A percentile compares a stretch with the other conserved stretches of the same genome.
Conservation (phyloP, 2,113 vertebrate genomes). For the Hydrochoerus hydrochaeris region DNA sequence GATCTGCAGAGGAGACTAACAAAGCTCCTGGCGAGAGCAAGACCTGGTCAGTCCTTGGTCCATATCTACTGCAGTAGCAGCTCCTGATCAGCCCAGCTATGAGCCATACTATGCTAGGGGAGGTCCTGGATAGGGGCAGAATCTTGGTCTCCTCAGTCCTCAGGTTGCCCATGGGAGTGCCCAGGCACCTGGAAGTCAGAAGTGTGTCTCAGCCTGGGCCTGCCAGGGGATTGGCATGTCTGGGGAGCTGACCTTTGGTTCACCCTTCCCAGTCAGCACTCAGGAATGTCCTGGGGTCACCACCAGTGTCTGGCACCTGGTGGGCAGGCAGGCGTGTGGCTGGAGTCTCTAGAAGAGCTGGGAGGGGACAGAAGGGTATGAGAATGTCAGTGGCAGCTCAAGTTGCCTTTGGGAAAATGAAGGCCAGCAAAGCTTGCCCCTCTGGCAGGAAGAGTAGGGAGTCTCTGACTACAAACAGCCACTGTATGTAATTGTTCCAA, state of each 20-base stretch:
- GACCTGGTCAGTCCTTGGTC: background rate
- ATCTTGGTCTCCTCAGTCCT: background rate
- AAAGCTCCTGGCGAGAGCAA: background rate
- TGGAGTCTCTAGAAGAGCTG: constrained; percentile 50
- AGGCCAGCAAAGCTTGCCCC: background rate
- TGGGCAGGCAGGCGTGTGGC: constrained; percentile 9
- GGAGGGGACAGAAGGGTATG: background rate
- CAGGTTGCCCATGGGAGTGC: background rate
- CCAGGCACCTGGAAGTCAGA: background rate
- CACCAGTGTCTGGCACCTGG: constrained; percentile 51
- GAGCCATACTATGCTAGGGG: background rate
- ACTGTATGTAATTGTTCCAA: background rate
- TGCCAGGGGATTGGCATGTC: background rate
- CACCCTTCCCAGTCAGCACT: constrained; percentile 43
- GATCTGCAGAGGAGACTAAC: background rate
- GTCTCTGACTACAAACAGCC: background rate
- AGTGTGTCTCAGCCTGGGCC: background rate
- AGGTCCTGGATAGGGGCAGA: background rate
- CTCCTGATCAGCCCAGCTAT: background rate
- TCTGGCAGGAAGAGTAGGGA: background rate
- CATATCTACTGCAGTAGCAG: background rate
- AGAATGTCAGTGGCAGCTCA: constrained; percentile 22
- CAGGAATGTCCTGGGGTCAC: constrained; percentile 63
- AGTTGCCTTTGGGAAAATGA: background rate
- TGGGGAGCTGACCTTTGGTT: constrained; percentile 24